These are phyloP conservation scores for Amblyopsis hoosieri DNA, from an alignment of 2,797 vertebrate genomes.

Conservation along the genomic window DNA sequence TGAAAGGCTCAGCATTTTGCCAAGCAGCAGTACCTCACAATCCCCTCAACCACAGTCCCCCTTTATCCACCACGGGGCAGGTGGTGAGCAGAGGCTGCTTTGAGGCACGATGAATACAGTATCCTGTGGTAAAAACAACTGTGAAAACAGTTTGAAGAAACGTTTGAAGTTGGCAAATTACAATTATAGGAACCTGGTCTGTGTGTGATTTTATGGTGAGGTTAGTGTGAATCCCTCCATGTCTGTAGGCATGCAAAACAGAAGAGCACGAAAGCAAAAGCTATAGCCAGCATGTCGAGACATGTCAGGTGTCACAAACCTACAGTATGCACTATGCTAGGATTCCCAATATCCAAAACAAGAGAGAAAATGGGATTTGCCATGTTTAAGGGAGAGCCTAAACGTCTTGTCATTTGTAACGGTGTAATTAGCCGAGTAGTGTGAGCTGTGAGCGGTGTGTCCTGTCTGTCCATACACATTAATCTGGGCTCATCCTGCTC, in stretches of 20 bases:
- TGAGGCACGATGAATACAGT: constrained; percentile 22
- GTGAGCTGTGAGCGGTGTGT: constrained; percentile 36
- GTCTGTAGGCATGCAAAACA: constrained; percentile 46
- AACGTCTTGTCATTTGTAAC: constrained; percentile 68
- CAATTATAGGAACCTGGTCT: constrained; percentile 10
- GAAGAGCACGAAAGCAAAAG: constrained; percentile 60
- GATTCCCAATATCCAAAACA: constrained; percentile 42
- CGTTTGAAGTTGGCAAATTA: constrained; percentile 32
- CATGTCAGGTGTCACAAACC: constrained; percentile 48
- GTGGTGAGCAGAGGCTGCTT: background rate
- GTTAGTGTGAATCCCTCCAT: constrained; percentile 24
- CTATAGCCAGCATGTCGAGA: constrained; percentile 57
- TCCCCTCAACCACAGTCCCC: too few relatives aligned
- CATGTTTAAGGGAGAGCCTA: constrained; percentile 54
- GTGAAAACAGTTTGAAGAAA: constrained; percentile 30
- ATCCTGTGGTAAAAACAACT: constrained; percentile 44
- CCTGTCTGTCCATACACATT: constrained; percentile 59
- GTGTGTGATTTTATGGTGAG: background rate
- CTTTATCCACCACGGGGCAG: too few relatives aligned
- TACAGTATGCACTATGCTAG: constrained; percentile 1
- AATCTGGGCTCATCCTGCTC: constrained; percentile 63
- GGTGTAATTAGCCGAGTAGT: constrained; percentile 69
- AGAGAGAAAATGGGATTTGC: constrained; percentile 42
- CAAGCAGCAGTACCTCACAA: too few relatives aligned
- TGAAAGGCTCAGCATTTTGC: too few relatives aligned